Conservation (phyloP, 2,113 vertebrate species). For the Antigone vipio region DNA sequence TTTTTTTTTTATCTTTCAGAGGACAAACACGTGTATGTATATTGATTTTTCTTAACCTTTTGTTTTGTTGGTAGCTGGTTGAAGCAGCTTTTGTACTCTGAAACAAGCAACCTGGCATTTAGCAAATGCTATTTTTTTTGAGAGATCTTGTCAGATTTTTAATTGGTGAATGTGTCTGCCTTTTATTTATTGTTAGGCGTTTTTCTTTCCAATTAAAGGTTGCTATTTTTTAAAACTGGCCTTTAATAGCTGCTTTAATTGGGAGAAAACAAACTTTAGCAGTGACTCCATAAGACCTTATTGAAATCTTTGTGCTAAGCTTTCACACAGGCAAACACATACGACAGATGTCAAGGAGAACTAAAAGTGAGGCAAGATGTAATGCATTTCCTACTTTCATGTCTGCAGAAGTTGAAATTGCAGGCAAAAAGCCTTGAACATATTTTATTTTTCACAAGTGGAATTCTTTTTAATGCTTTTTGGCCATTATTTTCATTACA, state of each 20-base stretch:
- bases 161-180: constrained; percentile 68
- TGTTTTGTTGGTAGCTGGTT: constrained; percentile 48
- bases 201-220: constrained; percentile 69
- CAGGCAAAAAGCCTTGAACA: background rate
- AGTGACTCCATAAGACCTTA: constrained; percentile 36
- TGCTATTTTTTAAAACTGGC: constrained; percentile 22
- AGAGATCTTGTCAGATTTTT: constrained; percentile 68
- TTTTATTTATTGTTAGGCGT: constrained; percentile 49
- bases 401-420: background rate
- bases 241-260: constrained; percentile 69
- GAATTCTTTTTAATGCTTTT: background rate
- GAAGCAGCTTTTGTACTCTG: constrained; percentile 34
- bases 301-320: constrained; percentile 4
- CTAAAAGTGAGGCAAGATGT: background rate
- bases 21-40: background rate
- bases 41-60: constrained; percentile 64
- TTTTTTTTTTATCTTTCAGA: background rate
- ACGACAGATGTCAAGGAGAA: background rate
- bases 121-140: constrained; percentile 37
- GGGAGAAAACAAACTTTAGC: constrained; percentile 60
- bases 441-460: constrained; percentile 16
- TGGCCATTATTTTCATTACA: constrained; percentile 21
- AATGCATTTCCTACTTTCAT: background rate
- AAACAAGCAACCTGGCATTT: constrained; percentile 64
- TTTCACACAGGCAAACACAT: background rate